A percentile compares a stretch with the other conserved stretches of the same genome.
phyloP scores from a whole-genome alignment of 2,113 vertebrate genomes.

The Chloropsis cyanopogon region DNA sequence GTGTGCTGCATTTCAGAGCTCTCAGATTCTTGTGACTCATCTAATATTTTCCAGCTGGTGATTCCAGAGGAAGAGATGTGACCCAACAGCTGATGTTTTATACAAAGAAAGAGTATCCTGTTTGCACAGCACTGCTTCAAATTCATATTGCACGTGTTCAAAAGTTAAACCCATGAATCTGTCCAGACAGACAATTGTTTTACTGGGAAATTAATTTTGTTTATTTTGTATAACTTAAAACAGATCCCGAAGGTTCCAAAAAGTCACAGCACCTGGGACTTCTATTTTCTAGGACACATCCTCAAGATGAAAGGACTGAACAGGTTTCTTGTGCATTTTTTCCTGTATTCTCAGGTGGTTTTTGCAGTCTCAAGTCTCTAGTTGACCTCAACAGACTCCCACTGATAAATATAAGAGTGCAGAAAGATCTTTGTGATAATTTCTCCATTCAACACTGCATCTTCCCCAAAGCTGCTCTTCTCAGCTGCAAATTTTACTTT shows the following conservation, averaged over 20 bases:
- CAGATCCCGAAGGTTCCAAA: neutral
- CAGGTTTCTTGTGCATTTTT: neutral
- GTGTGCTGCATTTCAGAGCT: neutral
- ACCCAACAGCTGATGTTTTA: conserved; percentile 19
- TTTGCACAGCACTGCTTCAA: conserved; percentile 7
- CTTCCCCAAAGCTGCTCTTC: neutral
- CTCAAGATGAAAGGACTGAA: neutral
- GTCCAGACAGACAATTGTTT: neutral
- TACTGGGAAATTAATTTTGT: neutral
- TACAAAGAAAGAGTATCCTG: conserved; percentile 32
- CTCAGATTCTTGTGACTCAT: conserved; percentile 19
- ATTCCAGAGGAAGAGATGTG: conserved; percentile 37
- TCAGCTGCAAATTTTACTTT: neutral
- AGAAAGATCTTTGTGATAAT: neutral
- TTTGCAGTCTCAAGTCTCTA: neutral
- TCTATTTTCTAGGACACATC: neutral
- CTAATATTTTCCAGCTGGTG: conserved; percentile 42
- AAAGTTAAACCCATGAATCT: neutral
- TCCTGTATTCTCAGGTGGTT: neutral
- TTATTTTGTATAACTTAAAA: neutral
- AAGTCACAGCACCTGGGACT: neutral
- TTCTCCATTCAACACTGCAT: neutral
- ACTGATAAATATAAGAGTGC: neutral
- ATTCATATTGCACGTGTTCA: neutral
- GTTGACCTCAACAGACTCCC: neutral